Base-by-base conservation (phyloP, 2,888 invertebrate species). In the Xanthorhoe designata region DNA sequence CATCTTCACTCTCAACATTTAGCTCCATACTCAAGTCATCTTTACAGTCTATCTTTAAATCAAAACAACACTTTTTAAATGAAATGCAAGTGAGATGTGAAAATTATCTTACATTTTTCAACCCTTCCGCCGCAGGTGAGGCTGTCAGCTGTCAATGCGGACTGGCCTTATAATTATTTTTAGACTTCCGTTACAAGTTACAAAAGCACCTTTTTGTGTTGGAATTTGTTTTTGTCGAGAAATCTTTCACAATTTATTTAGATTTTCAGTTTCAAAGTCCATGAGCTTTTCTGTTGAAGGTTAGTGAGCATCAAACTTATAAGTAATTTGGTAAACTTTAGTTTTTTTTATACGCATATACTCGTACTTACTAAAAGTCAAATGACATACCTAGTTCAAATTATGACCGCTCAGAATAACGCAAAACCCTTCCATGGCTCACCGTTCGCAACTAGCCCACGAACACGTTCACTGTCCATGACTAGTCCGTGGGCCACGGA, bases 91-190 rank as follows among this genome's bases (percentile, higher is more conserved):
- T 7, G 42, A 61, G 42, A 47, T 59, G 65, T 68, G 71, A 76
- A 74, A 73, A 72, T 76, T 71, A 77, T 64, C 65, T 68, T 59
- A 69, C 69, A 78, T 85, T 87, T 86, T 86, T 85, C 83, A 78
- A 83, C 84, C 85, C 85, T 79, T 82, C 75, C 75, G 65, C 77
- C 77, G 78, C 90, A 90, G 91, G 89, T 92, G 91, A 81, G 74
- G 73, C 81, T 89, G 91, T 88, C 91, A 91, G 88, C 89, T 90
- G 91, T 86, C 82, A 70, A 77, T 73, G 73, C 75, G 69, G 72
- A 77, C 80, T 72, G 77, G 69, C 70, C 73, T 65, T 24, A 3
- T 75, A 76, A 80, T 81, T 82, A 81, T 82, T 79, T 70, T 60
- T 61, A 53, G 54, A 45, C 56, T 77, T 77, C 17, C 19, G 15